These are phyloP conservation scores for Iguana delicatissima DNA, from an alignment of 2,797 vertebrate genomes.

Conservation along the genomic window DNA sequence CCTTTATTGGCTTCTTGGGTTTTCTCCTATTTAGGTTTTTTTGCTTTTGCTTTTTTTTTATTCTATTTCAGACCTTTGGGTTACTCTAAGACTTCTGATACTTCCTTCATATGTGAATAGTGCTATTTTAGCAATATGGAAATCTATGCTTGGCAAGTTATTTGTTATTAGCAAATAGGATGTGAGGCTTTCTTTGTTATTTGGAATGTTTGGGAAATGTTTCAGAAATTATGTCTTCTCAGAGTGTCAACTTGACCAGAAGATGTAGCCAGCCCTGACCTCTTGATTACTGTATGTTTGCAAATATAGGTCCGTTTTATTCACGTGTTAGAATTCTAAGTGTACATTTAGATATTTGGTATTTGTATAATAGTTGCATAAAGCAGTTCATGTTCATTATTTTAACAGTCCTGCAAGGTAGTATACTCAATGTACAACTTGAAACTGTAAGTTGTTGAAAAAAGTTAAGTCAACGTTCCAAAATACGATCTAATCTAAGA, in stretches of 20 bases:
- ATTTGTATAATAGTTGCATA: background rate
- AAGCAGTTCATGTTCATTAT: background rate
- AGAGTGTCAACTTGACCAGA: background rate
- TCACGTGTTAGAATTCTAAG: background rate
- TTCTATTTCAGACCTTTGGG: background rate
- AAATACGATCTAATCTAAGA: background rate
- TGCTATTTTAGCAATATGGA: background rate
- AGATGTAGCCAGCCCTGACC: background rate
- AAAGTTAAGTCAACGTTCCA: background rate
- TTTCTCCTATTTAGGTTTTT: background rate
- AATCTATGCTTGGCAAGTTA: background rate
- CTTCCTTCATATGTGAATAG: background rate
- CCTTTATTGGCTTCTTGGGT: background rate
- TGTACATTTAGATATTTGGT: background rate
- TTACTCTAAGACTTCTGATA: background rate
- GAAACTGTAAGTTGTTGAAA: conserved; percentile 2
- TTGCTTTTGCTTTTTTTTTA: background rate
- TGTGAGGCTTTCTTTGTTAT: background rate
- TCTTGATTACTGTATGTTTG: background rate
- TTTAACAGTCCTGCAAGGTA: conserved; percentile 43
- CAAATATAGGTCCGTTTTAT: background rate
- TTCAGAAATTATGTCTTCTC: background rate
- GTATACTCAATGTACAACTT: conserved; percentile 50
- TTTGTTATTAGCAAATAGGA: background rate
- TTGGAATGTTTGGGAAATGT: background rate